These are phyloP conservation scores for Campoletis sonorensis DNA, from an alignment of 1,140 invertebrate genomes.

Conservation along the genomic window DNA sequence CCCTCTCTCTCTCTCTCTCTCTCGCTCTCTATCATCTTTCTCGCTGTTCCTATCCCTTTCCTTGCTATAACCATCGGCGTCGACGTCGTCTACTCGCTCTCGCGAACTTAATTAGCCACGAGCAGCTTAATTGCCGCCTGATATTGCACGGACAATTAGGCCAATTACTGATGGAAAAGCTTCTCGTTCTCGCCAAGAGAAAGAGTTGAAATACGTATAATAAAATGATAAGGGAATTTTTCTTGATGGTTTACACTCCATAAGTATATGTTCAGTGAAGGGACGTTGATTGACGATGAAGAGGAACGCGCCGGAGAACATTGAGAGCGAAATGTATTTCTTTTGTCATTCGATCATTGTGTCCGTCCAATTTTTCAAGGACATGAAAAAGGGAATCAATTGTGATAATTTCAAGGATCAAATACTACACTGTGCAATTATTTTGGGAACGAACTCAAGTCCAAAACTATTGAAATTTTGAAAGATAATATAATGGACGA, in stretches of 20 bases:
- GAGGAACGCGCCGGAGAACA: no score
- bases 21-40: no score
- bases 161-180: slow-evolving; percentile 58
- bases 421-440: no score
- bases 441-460: no score
- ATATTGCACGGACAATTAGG: slow-evolving; percentile 74
- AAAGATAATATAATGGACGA: slow-evolving; percentile 66
- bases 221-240: background rate
- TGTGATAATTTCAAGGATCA: no score
- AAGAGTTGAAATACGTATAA: slow-evolving; percentile 17
- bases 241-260: slow-evolving; percentile 5
- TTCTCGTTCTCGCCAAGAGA: slow-evolving; percentile 13
- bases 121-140: slow-evolving; percentile 71
- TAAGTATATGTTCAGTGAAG: background rate
- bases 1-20: no score
- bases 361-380: no score
- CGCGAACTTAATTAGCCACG: slow-evolving; percentile 69
- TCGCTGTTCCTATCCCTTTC: background rate
- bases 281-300: background rate
- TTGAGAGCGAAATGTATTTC: no score
- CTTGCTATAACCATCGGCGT: background rate
- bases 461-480: slow-evolving; percentile 69
- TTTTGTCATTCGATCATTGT: no score
- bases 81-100: background rate
- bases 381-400: no score